These are phyloP conservation scores for Dolichoris vasculosae DNA, from an alignment of 1,140 invertebrate genomes.

Conservation along the genomic window DNA sequence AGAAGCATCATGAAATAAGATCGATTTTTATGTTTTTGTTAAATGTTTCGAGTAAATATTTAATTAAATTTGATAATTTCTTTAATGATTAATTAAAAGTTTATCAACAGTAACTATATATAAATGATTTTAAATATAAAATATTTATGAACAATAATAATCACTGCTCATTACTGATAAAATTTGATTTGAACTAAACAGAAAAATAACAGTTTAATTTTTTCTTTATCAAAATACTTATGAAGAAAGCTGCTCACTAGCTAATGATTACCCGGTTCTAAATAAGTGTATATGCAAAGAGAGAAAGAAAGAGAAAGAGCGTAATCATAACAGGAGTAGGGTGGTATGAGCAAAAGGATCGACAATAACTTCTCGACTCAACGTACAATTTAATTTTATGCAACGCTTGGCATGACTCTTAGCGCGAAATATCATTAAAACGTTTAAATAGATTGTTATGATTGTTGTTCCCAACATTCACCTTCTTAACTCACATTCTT, in stretches of 20 bases:
- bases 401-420: constrained; percentile 75
- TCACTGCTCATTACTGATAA: no score
- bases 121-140: no score
- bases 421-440: constrained; percentile 74
- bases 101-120: no score
- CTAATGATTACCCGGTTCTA: not conserved
- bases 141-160: no score
- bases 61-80: no score
- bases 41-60: no score
- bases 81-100: no score
- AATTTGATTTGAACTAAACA: no score
- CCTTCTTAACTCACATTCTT: constrained; percentile 39
- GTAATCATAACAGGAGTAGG: not conserved
- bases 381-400: constrained; percentile 76
- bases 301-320: constrained; percentile 38
- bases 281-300: not conserved
- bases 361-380: constrained; percentile 73
- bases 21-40: no score
- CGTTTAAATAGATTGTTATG: constrained; percentile 70
- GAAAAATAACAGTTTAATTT: not conserved
- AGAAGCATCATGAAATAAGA: no score
- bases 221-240: not conserved
- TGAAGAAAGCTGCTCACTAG: not conserved
- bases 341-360: not conserved
- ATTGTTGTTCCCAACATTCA: constrained; percentile 52